Conservation (phyloP, 1,140 invertebrate species). For the Samia ricini region DNA sequence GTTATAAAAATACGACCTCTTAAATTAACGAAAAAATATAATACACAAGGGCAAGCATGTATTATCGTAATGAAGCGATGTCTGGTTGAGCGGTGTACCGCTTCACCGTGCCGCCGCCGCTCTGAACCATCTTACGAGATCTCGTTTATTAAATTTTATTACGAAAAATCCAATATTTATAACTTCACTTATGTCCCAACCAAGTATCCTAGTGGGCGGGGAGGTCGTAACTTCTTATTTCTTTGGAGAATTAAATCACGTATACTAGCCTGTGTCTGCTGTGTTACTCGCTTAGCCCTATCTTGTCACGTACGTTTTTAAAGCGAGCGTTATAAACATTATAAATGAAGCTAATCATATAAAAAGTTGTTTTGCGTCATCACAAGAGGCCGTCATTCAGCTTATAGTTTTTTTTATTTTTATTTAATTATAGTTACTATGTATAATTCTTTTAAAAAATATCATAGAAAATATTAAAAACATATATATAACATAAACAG, state of each 20-base stretch:
- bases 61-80: neutral
- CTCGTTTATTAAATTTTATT: slow-evolving; percentile 1
- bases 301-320: neutral
- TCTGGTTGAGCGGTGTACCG: neutral
- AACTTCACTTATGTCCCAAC: neutral
- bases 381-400: no score
- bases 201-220: neutral
- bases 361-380: no score
- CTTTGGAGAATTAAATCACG: neutral
- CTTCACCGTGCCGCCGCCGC: neutral
- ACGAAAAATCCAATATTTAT: slow-evolving; percentile 1
- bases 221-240: neutral
- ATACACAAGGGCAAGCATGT: neutral
- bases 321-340: neutral
- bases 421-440: no score
- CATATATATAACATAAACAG: no score
- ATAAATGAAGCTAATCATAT: no score
- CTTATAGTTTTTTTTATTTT: no score
- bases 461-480: no score
- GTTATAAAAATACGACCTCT: neutral
- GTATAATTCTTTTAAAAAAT: no score
- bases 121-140: neutral
- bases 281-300: neutral
- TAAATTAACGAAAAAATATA: neutral
- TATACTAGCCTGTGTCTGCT: neutral